Base-by-base conservation (phyloP, 2,888 invertebrate genomes). In the Abrostola tripartita region DNA sequence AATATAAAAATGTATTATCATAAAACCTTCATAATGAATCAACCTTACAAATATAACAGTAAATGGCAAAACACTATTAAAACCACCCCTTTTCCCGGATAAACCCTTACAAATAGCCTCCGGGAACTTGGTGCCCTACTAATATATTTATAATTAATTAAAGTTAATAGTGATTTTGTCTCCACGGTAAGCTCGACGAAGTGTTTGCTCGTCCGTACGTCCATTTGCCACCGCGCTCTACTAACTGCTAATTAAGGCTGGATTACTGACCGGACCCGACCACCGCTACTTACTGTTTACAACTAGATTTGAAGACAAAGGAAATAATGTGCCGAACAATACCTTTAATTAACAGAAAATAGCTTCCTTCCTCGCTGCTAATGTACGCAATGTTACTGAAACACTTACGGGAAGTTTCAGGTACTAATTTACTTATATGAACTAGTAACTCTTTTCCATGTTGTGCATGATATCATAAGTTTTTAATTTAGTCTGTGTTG, bases 221-320 rank as follows among this genome's bases (percentile, higher is more conserved):
- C 82, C 61, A 55, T 52, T 51, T 36, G 37, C 69, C 77, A 74
- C 76, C 77, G 75, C 84, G 86, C 85, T 84, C 87, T 84, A 89
- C 89, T 89, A 88, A 88, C 91, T 90, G 89, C 90, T 94, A 94
- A 94, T 94, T 93, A 94, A 90, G 88, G 85, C 86, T 81, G 93
- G 94, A 94, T 94, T 94, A 94, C 91, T 84, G 89, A 86, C 87
- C 90, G 83, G 86, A 85, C 88, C 86, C 88, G 86, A 84, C 87
- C 86, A 83, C 88, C 83, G 85, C 89, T 90, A 88, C 91, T 92
- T 90, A 88, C 90, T 90, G 92, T 91, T 91, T 89, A 90, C 92
- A 89, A 88, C 90, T 86, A 85, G 84, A 87, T 88, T 88, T 88
- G 85, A 90, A 93, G 92, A 91, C 90, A 91, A 90, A 90, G 87